Conservation (phyloP, 2,797 vertebrate species). For the Cephalopachus bancanus region DNA sequence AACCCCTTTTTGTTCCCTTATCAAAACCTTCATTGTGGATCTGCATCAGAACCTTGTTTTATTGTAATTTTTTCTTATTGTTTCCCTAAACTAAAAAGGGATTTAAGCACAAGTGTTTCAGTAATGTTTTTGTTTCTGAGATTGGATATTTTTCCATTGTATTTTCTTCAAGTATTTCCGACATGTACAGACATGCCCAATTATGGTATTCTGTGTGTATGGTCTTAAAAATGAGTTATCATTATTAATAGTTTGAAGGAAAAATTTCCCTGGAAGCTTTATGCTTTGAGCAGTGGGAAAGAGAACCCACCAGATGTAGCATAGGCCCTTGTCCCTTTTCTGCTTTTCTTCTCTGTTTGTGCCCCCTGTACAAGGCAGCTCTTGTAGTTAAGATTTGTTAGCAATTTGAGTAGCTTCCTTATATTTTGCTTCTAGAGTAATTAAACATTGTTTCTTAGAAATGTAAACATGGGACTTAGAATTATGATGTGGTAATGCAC, state of each 20-base stretch:
- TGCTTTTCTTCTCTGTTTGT: not conserved
- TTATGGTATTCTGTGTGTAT: not conserved
- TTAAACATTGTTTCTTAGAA: slow-evolving; percentile 69
- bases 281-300: not conserved
- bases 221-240: not conserved
- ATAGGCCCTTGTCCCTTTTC: not conserved
- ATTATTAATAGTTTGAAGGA: slow-evolving; percentile 9
- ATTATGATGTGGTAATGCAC: slow-evolving; percentile 46
- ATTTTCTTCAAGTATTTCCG: slow-evolving; percentile 26
- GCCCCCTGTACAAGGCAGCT: not conserved
- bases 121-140: not conserved
- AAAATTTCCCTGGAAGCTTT: not conserved
- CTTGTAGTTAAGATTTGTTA: not conserved
- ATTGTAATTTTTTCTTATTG: not conserved
- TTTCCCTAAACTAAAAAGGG: slow-evolving; percentile 14
- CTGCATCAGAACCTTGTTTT: not conserved
- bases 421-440: slow-evolving; percentile 49
- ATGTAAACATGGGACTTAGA: slow-evolving; percentile 33
- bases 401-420: not conserved
- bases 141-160: not conserved
- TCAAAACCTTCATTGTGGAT: not conserved
- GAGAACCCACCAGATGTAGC: not conserved
- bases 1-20: not conserved
- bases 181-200: not conserved
- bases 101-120: not conserved